Evolutionary conservation across 2,888 invertebrate species (phyloP).

Genomic region (Acronicta psi): DNA sequence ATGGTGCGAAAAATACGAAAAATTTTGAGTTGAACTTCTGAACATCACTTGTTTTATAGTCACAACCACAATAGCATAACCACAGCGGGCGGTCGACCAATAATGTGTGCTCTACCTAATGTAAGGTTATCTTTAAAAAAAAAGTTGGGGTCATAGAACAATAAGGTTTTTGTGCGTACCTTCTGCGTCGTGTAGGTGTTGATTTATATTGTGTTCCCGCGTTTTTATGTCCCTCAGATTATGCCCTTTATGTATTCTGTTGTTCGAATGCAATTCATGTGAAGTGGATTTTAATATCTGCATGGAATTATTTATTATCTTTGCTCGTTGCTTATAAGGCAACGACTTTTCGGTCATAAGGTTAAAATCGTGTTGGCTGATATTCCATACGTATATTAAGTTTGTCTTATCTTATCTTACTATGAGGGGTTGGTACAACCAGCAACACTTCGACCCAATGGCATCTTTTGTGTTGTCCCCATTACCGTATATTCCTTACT

Average conservation of each 20-base stretch:
- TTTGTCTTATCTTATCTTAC: no score
- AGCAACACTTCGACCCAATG: no score
- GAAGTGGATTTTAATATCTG: slow-evolving; percentile 39
- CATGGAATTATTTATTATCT: slow-evolving; percentile 19
- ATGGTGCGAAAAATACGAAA: no score
- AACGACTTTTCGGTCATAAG: no score
- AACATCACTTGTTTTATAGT: not conserved
- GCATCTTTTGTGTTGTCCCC: no score
- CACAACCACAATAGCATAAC: slow-evolving; percentile 41
- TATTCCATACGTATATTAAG: no score
- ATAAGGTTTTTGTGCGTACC: slow-evolving; percentile 56
- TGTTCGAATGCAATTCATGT: slow-evolving; percentile 31
- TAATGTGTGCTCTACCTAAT: slow-evolving; percentile 59
- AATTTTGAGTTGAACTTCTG: slow-evolving; percentile 5
- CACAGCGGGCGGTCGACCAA: slow-evolving; percentile 53
- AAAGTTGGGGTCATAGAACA: slow-evolving; percentile 58
- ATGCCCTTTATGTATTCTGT: slow-evolving; percentile 16
- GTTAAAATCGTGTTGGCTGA: no score
- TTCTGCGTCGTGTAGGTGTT: slow-evolving; percentile 63
- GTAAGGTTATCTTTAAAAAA: slow-evolving; percentile 63
- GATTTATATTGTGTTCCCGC: slow-evolving; percentile 60
- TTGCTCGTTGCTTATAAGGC: no score
- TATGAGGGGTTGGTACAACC: no score
- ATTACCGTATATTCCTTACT: no score
- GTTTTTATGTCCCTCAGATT: slow-evolving; percentile 27